Evolutionary conservation across 2,797 vertebrate genomes (phyloP).

Genomic region (Brachymystax lenok): DNA sequence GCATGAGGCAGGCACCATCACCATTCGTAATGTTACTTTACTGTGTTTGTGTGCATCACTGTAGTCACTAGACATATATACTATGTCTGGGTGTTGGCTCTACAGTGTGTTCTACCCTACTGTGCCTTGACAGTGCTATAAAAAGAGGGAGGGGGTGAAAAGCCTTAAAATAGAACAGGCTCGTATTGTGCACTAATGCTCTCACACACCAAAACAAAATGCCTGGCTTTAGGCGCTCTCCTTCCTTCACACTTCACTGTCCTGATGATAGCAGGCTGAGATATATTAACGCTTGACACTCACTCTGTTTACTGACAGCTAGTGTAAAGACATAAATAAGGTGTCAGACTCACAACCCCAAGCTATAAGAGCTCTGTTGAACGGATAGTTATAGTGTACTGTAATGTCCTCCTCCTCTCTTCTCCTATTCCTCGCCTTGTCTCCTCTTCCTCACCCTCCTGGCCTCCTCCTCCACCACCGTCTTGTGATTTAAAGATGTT

Average conservation of each 20-base stretch:
- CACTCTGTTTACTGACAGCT: slow-evolving; percentile 19
- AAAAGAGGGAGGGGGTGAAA: background rate
- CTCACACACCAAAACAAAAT: slow-evolving; percentile 17
- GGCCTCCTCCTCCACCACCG: no score
- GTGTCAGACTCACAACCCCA: slow-evolving; percentile 17
- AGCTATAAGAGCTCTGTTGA: slow-evolving; percentile 28
- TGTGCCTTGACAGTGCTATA: slow-evolving; percentile 1
- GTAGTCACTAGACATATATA: slow-evolving; percentile 8
- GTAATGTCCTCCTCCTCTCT: background rate
- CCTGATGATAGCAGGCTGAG: slow-evolving; percentile 10
- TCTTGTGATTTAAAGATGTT: background rate
- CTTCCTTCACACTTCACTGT: slow-evolving; percentile 31
- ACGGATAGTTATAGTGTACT: background rate
- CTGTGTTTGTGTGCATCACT: slow-evolving; percentile 11
- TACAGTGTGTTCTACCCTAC: slow-evolving; percentile 11
- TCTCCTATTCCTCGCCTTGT: background rate
- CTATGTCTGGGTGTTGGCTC: background rate
- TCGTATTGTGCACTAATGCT: slow-evolving; percentile 17
- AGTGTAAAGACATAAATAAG: slow-evolving; percentile 21
- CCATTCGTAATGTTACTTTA: background rate
- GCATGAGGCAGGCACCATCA: slow-evolving; percentile 31
- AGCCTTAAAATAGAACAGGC: slow-evolving; percentile 1
- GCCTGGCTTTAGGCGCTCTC: background rate
- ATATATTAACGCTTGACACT: slow-evolving; percentile 20
- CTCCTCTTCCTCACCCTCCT: background rate